phyloP scores from a whole-genome alignment of 2,113 vertebrate genomes.

The Leptobrachium leishanense region DNA sequence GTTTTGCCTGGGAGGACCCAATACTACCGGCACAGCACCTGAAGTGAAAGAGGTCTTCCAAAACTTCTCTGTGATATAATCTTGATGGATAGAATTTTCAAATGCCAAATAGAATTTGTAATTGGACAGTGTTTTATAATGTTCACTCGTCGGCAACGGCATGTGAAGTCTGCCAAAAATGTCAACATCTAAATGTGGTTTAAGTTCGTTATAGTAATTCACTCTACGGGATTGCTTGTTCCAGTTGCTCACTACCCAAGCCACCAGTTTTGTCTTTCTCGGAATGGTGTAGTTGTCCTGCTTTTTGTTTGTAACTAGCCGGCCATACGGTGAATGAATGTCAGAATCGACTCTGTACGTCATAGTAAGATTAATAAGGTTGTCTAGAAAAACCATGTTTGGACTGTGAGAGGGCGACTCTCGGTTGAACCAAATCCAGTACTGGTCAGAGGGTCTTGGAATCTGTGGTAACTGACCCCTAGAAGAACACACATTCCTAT shows the following conservation, averaged over 20 bases:
- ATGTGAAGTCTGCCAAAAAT: slow-evolving; percentile 57
- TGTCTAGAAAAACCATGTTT: slow-evolving; percentile 11
- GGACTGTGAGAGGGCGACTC: slow-evolving; percentile 15
- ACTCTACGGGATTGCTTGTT: slow-evolving; percentile 51
- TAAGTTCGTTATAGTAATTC: slow-evolving; percentile 55
- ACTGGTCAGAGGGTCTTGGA: slow-evolving; percentile 26
- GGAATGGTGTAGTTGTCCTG: slow-evolving; percentile 12
- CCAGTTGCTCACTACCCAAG: slow-evolving; percentile 68
- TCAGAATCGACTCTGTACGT: slow-evolving; percentile 33
- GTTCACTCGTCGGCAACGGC: slow-evolving; percentile 17
- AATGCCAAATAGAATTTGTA: slow-evolving; percentile 70
- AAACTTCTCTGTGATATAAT: slow-evolving; percentile 72
- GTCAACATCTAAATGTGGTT: slow-evolving; percentile 55
- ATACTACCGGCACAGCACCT: slow-evolving; percentile 63
- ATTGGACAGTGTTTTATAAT: slow-evolving; percentile 19
- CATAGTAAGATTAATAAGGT: slow-evolving; percentile 35
- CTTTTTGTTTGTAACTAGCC: neutral
- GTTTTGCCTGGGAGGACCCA: slow-evolving; percentile 60
- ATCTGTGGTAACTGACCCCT: slow-evolving; percentile 14
- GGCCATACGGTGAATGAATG: slow-evolving; percentile 28
- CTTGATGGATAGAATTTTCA: slow-evolving; percentile 64
- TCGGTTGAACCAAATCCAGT: slow-evolving; percentile 38
- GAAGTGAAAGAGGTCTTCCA: slow-evolving; percentile 65
- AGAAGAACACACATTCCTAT: slow-evolving; percentile 8
- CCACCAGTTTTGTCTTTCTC: slow-evolving; percentile 48